Percentiles rank a stretch among this genome's conserved stretches.
phyloP scores from a whole-genome alignment of 2,113 vertebrate genomes.

The Falco punctatus region DNA sequence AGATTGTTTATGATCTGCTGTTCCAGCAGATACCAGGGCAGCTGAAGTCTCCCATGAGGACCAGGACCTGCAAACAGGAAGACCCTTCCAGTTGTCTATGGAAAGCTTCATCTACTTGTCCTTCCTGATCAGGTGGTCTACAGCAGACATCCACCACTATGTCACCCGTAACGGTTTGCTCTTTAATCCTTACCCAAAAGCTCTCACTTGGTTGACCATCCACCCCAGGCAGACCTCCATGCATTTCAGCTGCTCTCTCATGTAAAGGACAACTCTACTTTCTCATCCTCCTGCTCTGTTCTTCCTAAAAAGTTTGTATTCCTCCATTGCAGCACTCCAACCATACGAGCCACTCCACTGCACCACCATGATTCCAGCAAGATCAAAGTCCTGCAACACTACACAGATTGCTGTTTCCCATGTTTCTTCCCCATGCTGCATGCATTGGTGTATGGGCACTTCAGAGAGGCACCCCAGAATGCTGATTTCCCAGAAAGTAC shows the following conservation, averaged over 20 bases:
- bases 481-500: neutral
- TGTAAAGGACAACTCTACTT: neutral
- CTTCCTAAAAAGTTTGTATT: neutral
- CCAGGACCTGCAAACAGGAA: neutral
- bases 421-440: neutral
- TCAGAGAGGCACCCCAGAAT: neutral
- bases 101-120: neutral
- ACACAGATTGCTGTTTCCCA: accelerated
- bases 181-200: too few relatives aligned
- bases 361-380: neutral
- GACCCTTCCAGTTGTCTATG: neutral
- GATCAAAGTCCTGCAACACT: neutral
- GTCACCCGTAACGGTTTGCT: too few relatives aligned
- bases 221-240: neutral
- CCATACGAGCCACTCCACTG: neutral
- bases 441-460: neutral
- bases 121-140: neutral
- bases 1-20: neutral
- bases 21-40: neutral
- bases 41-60: neutral
- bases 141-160: neutral
- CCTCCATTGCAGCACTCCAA: neutral
- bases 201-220: neutral
- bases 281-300: neutral
- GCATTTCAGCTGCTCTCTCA: neutral